Conservation (phyloP, 2,113 vertebrate species). For the Dicaeum eximium region DNA sequence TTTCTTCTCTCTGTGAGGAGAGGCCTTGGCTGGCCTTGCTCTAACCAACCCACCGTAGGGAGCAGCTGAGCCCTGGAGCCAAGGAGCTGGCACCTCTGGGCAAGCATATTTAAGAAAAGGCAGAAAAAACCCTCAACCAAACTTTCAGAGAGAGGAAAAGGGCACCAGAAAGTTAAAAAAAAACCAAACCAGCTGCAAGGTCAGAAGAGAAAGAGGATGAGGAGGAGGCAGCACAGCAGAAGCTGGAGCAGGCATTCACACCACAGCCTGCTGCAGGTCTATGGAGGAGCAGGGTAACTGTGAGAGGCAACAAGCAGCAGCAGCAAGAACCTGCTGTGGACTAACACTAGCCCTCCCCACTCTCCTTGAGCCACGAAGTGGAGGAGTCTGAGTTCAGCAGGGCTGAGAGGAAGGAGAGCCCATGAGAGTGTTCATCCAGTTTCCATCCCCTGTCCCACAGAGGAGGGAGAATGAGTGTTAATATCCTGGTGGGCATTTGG, state of each 20-base stretch:
- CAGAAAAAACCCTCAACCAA: background rate
- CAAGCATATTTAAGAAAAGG: background rate
- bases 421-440: background rate
- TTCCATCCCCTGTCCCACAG: background rate
- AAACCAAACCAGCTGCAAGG: background rate
- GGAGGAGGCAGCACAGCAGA: background rate
- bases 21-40: background rate
- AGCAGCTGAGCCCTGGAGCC: background rate
- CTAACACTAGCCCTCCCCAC: too few relatives aligned
- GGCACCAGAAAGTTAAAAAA: background rate
- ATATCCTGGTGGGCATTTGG: background rate
- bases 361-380: accelerated
- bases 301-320: background rate
- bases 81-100: background rate
- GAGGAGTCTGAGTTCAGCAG: background rate
- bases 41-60: accelerated
- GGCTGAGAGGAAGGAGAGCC: background rate
- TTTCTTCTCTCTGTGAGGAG: background rate
- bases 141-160: background rate
- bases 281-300: accelerated
- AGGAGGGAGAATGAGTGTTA: background rate
- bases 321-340: background rate
- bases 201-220: background rate
- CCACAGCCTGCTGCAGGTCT: accelerated
- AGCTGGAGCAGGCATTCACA: background rate